These are phyloP conservation scores for Passer montanus DNA, from an alignment of 2,113 vertebrate species.

Conservation along the genomic window DNA sequence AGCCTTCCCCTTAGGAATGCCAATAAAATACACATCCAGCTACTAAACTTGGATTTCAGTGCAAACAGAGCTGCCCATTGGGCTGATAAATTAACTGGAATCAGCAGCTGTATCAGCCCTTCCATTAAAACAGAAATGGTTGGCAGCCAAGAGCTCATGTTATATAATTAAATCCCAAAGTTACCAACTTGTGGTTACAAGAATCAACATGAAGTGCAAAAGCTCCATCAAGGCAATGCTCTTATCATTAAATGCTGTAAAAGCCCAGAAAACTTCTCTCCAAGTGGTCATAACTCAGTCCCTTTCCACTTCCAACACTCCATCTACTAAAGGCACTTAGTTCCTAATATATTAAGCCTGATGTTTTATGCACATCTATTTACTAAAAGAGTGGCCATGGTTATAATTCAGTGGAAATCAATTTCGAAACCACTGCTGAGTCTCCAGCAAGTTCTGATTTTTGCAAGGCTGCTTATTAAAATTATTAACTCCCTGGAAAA, in stretches of 20 bases:
- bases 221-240: neutral
- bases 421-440: neutral
- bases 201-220: neutral
- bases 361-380: neutral
- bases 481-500: neutral
- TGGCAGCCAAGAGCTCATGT: neutral
- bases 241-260: neutral
- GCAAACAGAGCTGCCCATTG: neutral
- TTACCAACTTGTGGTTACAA: neutral
- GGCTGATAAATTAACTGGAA: neutral
- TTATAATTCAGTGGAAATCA: neutral
- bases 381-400: neutral
- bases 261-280: neutral
- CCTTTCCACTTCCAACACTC: neutral
- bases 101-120: neutral
- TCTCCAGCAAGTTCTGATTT: neutral
- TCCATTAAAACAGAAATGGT: neutral
- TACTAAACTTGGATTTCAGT: neutral
- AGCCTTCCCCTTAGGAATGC: neutral
- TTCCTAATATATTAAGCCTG: neutral
- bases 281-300: neutral
- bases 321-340: neutral
- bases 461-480: neutral
- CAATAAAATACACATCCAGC: neutral
- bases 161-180: neutral